phyloP scores from a whole-genome alignment of 2,888 invertebrate species.

The Ligdia adustata region DNA sequence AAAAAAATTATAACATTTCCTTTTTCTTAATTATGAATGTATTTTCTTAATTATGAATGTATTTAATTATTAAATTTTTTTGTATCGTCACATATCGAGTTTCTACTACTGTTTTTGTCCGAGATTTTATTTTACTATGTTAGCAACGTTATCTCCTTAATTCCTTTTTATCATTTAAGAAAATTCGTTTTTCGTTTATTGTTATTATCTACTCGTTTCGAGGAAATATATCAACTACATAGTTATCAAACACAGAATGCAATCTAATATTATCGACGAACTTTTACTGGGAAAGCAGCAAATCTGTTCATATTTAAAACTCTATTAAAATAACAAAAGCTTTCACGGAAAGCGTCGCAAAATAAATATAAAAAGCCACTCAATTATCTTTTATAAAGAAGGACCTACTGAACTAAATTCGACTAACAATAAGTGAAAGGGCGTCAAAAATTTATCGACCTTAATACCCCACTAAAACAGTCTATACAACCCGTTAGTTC shows the following conservation, averaged over 20 bases:
- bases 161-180: too few relatives aligned
- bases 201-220: too few relatives aligned
- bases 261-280: background rate
- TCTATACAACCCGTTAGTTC: constrained; percentile 65
- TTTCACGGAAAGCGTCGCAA: constrained; percentile 2
- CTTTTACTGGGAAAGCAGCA: constrained; percentile 4
- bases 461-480: constrained; percentile 49
- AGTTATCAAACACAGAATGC: background rate
- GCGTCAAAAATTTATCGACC: constrained; percentile 53
- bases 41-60: too few relatives aligned
- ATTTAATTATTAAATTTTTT: too few relatives aligned
- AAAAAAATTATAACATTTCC: too few relatives aligned
- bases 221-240: too few relatives aligned
- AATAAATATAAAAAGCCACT: constrained; percentile 24
- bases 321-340: constrained; percentile 22
- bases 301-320: constrained; percentile 6
- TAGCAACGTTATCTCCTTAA: too few relatives aligned
- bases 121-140: too few relatives aligned
- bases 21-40: too few relatives aligned
- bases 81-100: too few relatives aligned
- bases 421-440: constrained; percentile 52
- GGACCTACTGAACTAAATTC: constrained; percentile 45
- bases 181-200: too few relatives aligned
- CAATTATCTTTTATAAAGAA: constrained; percentile 25
- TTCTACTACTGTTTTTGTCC: too few relatives aligned